A percentile compares a stretch with the other conserved stretches of the same genome.
Evolutionary conservation across 2,888 invertebrate species (phyloP).

Genomic region (Sarcophaga subvicina): DNA sequence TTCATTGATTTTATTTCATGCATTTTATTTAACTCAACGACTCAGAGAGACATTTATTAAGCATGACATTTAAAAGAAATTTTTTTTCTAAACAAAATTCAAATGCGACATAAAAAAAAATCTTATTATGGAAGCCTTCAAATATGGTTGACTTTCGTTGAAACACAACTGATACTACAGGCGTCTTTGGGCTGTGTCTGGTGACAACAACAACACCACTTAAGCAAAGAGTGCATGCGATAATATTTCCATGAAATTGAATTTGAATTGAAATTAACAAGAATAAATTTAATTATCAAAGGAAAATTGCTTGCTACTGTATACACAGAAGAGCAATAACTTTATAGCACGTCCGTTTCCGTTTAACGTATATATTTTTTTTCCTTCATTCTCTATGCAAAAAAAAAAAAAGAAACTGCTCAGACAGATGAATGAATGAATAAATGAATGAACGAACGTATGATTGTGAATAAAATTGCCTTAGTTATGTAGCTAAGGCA

Average conservation of each 20-base stretch:
- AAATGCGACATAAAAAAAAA: too few relatives aligned
- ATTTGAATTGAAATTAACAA: slow-evolving; percentile 54
- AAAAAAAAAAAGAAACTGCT: neutral
- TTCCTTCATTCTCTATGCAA: neutral
- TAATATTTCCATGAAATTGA: neutral
- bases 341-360: slow-evolving; percentile 67
- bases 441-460: slow-evolving; percentile 14
- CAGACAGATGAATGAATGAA: slow-evolving; percentile 5
- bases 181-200: too few relatives aligned
- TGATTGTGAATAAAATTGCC: neutral
- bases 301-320: slow-evolving; percentile 30
- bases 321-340: slow-evolving; percentile 32
- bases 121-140: too few relatives aligned
- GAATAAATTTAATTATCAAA: slow-evolving; percentile 61
- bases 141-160: too few relatives aligned
- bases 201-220: too few relatives aligned
- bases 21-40: too few relatives aligned
- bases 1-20: neutral
- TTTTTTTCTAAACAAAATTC: neutral
- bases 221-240: too few relatives aligned
- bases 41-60: neutral
- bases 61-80: neutral
- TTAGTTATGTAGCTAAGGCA: too few relatives aligned
- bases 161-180: too few relatives aligned
- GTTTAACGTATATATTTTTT: slow-evolving; percentile 34